Evolutionary conservation across 2,113 vertebrate genomes (phyloP).

Genomic region (Rhinichthys klamathensis): DNA sequence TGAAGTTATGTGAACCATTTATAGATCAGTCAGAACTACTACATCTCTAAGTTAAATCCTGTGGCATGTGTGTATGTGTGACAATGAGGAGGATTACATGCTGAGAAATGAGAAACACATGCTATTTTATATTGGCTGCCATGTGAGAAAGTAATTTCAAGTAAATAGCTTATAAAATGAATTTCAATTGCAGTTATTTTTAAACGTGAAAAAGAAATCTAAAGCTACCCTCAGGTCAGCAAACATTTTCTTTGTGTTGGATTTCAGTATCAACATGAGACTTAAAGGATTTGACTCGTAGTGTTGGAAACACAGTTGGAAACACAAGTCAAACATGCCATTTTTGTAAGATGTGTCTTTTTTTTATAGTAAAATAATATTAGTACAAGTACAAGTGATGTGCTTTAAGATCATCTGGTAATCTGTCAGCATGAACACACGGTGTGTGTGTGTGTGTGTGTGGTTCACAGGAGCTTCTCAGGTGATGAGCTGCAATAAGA

Average conservation of each 20-base stretch:
- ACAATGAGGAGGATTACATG: neutral
- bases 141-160: neutral
- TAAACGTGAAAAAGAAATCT: neutral
- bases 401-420: neutral
- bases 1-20: slow-evolving; percentile 6
- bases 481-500: neutral
- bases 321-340: neutral
- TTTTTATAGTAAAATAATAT: neutral
- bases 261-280: neutral
- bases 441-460: neutral
- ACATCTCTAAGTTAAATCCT: slow-evolving; percentile 1
- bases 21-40: neutral
- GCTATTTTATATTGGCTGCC: neutral
- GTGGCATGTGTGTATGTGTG: neutral
- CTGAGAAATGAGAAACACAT: neutral
- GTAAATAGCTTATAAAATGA: neutral
- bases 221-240: neutral
- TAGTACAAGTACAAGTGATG: neutral
- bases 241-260: neutral
- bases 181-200: neutral
- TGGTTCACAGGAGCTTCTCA: neutral
- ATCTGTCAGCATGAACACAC: neutral
- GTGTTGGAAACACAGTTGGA: neutral
- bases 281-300: neutral
- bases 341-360: too few species aligned